A percentile compares a stretch with the other conserved stretches of the same genome.
Conservation (phyloP, 2,113 vertebrate genomes). For the Heterocephalus glaber region DNA sequence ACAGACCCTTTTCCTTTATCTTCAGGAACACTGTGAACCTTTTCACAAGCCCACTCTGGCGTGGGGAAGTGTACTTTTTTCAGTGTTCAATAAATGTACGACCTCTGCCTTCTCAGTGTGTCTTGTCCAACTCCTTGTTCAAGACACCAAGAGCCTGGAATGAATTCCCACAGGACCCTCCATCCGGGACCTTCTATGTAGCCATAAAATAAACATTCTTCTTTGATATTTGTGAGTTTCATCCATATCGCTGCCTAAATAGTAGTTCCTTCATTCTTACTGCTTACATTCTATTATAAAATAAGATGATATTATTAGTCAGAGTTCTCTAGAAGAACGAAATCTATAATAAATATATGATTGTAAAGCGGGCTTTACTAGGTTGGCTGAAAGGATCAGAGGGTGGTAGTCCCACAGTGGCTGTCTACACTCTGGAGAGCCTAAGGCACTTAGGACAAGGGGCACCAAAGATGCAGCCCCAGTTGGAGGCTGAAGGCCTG, state of each 20-base stretch:
- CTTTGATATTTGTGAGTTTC: neutral
- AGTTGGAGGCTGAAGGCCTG: neutral
- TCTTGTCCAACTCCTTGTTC: neutral
- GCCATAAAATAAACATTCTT: neutral
- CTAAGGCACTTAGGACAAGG: neutral
- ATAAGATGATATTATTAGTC: no score
- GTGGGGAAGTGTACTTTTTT: neutral
- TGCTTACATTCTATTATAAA: neutral
- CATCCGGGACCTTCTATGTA: neutral
- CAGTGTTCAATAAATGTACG: neutral
- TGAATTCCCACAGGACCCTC: neutral
- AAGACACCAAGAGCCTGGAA: neutral
- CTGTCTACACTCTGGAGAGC: rapidly evolving
- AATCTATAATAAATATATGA: neutral
- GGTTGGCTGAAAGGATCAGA: neutral
- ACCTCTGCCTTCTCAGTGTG: neutral
- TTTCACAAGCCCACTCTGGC: neutral
- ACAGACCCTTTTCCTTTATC: neutral
- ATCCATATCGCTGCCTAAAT: neutral
- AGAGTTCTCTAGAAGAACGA: neutral
- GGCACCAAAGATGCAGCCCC: neutral
- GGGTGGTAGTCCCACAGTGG: neutral
- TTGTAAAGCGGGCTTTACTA: neutral
- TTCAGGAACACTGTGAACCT: neutral
- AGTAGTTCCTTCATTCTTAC: neutral